phyloP scores from a whole-genome alignment of 2,113 vertebrate species.

The Brachypteracias leptosomus region DNA sequence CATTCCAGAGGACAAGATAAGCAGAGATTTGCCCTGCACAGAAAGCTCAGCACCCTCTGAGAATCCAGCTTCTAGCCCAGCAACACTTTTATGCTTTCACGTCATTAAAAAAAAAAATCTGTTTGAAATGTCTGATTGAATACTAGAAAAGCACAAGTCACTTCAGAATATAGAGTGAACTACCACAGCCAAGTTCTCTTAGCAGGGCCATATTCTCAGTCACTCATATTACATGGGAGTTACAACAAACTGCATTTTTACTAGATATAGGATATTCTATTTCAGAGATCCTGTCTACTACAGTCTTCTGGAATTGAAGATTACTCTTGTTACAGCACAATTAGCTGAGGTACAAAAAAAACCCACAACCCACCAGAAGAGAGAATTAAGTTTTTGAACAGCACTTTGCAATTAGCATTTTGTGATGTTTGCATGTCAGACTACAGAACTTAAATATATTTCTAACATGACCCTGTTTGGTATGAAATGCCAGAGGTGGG shows the following conservation, averaged over 20 bases:
- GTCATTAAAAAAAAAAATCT: not conserved
- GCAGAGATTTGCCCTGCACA: not conserved
- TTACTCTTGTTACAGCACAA: not conserved
- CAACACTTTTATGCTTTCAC: not conserved
- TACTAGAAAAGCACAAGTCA: not conserved
- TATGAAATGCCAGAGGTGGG: not conserved
- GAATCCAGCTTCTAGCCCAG: not conserved
- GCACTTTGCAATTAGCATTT: not conserved
- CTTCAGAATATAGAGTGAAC: not conserved
- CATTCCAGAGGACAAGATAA: not conserved
- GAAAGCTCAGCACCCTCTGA: not conserved
- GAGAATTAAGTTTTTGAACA: not conserved
- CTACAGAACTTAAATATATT: not conserved
- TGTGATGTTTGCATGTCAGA: not conserved
- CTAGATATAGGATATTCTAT: not conserved
- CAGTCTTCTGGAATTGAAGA: not conserved
- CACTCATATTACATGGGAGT: not conserved
- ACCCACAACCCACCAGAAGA: not conserved
- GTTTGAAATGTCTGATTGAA: not conserved
- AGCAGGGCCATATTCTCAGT: not conserved
- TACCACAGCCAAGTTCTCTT: not conserved
- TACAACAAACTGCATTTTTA: not conserved
- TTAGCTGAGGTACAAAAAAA: not conserved
- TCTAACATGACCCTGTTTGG: not conserved
- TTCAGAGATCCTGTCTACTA: not conserved